phyloP scores from a whole-genome alignment of 2,113 vertebrate species.

The Smithornis capensis region DNA sequence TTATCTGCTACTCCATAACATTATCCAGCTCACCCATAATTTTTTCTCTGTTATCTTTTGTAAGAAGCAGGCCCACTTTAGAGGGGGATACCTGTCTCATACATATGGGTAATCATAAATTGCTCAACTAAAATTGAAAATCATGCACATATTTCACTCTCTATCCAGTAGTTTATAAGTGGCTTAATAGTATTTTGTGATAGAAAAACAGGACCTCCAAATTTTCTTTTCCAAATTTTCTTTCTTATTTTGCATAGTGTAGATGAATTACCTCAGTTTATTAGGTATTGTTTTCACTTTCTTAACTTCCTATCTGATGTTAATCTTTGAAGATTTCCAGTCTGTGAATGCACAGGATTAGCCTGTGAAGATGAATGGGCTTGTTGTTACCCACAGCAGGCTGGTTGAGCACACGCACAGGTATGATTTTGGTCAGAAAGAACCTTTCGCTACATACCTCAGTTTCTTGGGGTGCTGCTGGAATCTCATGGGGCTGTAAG shows the following conservation, averaged over 20 bases:
- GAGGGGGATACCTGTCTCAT: neutral
- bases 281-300: neutral
- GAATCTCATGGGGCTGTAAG: neutral
- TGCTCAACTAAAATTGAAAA: neutral
- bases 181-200: neutral
- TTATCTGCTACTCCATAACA: neutral
- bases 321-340: neutral
- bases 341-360: neutral
- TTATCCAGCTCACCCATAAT: neutral
- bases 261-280: neutral
- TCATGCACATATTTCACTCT: rapidly evolving
- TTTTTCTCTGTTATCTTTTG: neutral
- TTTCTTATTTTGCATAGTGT: neutral
- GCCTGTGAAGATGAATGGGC: neutral
- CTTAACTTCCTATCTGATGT: neutral
- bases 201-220: neutral
- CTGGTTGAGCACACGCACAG: neutral
- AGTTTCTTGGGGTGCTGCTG: neutral
- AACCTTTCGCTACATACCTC: neutral
- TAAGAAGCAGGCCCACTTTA: neutral
- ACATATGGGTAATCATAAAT: neutral
- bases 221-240: too few species aligned
- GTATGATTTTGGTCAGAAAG: neutral
- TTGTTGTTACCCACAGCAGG: neutral
- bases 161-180: neutral